Percentiles rank a stretch among this genome's conserved stretches.
phyloP scores from a whole-genome alignment of 2,113 vertebrate species.

The Heliornis fulica region DNA sequence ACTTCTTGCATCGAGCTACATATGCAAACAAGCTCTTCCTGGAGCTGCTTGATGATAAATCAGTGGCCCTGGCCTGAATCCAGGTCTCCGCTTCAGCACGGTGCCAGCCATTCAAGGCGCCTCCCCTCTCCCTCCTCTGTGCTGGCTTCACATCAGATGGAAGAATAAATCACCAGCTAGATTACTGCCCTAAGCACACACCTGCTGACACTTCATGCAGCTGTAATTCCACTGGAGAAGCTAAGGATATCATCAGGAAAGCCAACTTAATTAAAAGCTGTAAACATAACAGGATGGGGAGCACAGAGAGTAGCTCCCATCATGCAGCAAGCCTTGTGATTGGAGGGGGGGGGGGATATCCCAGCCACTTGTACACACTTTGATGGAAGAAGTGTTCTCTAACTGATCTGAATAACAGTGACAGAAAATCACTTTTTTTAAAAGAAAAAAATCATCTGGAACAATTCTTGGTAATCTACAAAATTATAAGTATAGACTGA shows the following conservation, averaged over 20 bases:
- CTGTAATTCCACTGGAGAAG: slow-evolving; percentile 13
- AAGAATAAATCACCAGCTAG: slow-evolving; percentile 2
- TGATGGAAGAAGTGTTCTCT: not conserved
- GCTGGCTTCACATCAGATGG: slow-evolving; percentile 6
- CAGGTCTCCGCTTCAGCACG: not conserved
- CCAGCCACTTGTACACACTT: not conserved
- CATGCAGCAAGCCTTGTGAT: not conserved
- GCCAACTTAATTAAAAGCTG: slow-evolving; percentile 38
- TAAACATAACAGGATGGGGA: slow-evolving; percentile 4
- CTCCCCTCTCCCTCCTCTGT: not conserved
- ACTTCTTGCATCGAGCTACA: not conserved
- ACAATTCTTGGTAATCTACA: not conserved
- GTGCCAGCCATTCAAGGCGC: not conserved
- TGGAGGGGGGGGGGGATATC: not conserved
- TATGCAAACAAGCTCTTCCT: not conserved
- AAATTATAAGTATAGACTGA: not conserved
- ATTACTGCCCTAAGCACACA: not conserved
- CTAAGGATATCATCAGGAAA: slow-evolving; percentile 1
- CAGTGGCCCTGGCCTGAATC: not conserved
- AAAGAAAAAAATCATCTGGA: not conserved
- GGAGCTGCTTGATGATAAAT: not conserved
- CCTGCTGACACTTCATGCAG: slow-evolving; percentile 37
- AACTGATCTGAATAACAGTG: not conserved
- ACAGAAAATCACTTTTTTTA: not conserved
- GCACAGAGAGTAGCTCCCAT: not conserved